Base-by-base conservation (phyloP, 2,888 invertebrate genomes). In the Trisateles emortualis region DNA sequence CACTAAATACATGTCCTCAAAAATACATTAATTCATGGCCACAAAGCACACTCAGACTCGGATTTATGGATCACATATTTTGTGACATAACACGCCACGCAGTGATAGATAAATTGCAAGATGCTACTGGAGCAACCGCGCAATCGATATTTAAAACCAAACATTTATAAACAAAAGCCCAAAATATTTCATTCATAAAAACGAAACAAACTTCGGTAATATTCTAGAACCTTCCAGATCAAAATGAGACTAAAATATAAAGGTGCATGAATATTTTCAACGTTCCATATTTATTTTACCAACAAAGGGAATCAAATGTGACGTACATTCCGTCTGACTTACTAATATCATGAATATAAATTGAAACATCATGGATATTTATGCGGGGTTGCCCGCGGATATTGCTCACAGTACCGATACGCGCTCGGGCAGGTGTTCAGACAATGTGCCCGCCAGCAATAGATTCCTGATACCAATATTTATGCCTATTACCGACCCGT, bases 271-370 rank as follows among this genome's bases (percentile, higher is more conserved):
- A 53, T 55, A 66, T 58, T 67, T 71, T 59, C 59, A 52, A 38
- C 53, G 52, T 63, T 58, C 53, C 59, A 74, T 78, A 86, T 88
- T 87, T 87, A 86, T 87, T 84, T 84, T 72, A 74, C 79, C 84
- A 87, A 90, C 87, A 91, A 90, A 88, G 84, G 81, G 84, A 90
- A 90, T 91, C 89, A 88, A 88, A 90, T 88, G 87, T 90, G 90
- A 90, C 87, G 86, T 84, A 82, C 78, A 85, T 86, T 87, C 81
- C 83, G 79, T 87, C 84, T 87, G 84, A 87, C 88, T 87, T 87
- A 88, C 89, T 90, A 91, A 90, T 90, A 90, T 89, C 90, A 91
- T 91, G 91, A 91, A 91, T 91, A 90, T 89, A 91, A 90, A 91
- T 90, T 87, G 91, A 88, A 90, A 90, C 91, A 90, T 91, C 90